These are phyloP conservation scores for Rhinopomastus cyanomelas DNA, from an alignment of 2,113 vertebrate genomes.

Conservation along the genomic window DNA sequence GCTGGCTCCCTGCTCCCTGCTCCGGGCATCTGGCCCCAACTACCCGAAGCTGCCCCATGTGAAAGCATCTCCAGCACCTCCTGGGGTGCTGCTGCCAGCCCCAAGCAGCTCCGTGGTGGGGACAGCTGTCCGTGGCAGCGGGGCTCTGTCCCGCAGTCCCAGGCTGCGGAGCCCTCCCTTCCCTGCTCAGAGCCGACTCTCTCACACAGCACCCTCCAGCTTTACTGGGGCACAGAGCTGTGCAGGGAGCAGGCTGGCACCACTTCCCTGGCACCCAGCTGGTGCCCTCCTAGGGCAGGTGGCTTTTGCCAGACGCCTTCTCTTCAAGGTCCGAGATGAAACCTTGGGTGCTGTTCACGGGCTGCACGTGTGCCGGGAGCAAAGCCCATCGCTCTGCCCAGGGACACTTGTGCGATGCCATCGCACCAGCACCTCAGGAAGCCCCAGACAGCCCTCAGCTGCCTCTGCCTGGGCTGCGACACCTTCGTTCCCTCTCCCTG, in stretches of 20 bases:
- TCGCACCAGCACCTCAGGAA: neutral
- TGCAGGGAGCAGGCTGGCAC: neutral
- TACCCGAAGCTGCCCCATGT: accelerated
- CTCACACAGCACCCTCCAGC: neutral
- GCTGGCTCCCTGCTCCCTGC: neutral
- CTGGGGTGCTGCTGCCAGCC: neutral
- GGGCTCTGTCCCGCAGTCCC: neutral
- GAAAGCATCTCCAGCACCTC: neutral
- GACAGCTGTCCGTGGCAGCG: neutral
- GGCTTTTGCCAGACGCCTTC: neutral
- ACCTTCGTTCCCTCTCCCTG: accelerated
- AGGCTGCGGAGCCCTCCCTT: neutral
- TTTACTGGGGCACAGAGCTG: accelerated
- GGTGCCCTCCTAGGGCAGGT: neutral
- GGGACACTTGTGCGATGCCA: accelerated
- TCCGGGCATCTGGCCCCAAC: neutral
- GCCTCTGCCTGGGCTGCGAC: neutral
- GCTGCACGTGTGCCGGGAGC: no score
- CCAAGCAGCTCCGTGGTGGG: neutral
- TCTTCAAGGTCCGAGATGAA: neutral
- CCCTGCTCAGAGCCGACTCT: neutral
- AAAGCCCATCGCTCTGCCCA: neutral
- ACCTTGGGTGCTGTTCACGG: no score
- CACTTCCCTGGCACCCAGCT: accelerated
- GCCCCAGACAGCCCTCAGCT: neutral